These are phyloP conservation scores for Psammodynastes pulverulentus DNA, from an alignment of 2,113 vertebrate genomes.

Conservation along the genomic window DNA sequence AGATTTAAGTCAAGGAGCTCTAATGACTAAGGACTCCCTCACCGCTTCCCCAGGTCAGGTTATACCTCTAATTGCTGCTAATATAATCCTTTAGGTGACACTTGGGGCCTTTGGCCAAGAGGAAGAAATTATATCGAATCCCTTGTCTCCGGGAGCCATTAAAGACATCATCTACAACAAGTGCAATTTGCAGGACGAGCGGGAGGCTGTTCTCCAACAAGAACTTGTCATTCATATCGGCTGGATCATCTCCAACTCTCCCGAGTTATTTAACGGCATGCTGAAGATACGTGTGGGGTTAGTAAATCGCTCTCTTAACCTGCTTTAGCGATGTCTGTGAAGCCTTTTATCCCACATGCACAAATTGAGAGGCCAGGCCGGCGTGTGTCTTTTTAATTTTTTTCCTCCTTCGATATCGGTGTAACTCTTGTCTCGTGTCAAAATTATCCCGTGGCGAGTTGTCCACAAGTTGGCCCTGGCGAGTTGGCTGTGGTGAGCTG, in stretches of 20 bases:
- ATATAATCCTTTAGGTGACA: conserved; percentile 79
- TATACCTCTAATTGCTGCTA: conserved; percentile 25
- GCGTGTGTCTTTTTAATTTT: too few species aligned
- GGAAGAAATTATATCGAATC: conserved; percentile 96
- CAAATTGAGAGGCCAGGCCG: background rate
- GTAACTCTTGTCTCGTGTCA: too few species aligned
- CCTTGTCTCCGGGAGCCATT: conserved; percentile 91
- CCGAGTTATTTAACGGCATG: conserved; percentile 95
- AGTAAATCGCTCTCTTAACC: conserved; percentile 31
- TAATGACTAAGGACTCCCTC: conserved; percentile 31
- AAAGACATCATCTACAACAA: conserved; percentile 93
- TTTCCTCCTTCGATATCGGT: too few species aligned
- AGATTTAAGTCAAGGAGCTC: background rate
- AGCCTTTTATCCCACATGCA: background rate
- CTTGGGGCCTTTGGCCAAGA: conserved; percentile 93
- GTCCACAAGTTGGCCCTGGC: too few species aligned
- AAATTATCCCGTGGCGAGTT: too few species aligned
- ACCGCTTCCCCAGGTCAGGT: background rate
- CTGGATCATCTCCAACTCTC: conserved; percentile 96
- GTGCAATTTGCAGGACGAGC: conserved; percentile 82
- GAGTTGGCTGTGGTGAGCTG: too few species aligned
- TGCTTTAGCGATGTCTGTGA: background rate
- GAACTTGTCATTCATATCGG: conserved; percentile 97
- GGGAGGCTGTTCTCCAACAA: conserved; percentile 92
- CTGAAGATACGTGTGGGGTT: conserved; percentile 95